These are phyloP conservation scores for Podarcis muralis DNA, from an alignment of 2,113 vertebrate genomes.

Conservation along the genomic window DNA sequence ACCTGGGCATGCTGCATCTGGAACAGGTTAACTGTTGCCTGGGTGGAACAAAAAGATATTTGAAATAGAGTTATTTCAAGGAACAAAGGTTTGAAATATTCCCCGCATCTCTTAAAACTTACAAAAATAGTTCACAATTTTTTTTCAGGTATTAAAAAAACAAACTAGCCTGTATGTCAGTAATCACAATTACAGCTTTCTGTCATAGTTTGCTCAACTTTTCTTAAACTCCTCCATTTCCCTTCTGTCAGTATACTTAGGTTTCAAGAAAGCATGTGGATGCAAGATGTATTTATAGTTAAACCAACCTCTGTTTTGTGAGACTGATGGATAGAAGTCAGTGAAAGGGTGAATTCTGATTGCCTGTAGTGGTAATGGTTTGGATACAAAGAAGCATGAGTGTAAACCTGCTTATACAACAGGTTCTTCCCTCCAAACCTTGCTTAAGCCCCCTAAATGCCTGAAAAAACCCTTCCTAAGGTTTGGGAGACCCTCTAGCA, in stretches of 20 bases:
- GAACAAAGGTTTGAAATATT: background rate
- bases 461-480: too few relatives aligned
- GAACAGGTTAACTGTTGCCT: constrained; percentile 97
- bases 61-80: background rate
- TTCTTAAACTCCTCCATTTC: background rate
- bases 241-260: background rate
- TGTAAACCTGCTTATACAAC: background rate
- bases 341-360: background rate
- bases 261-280: background rate
- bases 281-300: background rate
- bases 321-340: background rate
- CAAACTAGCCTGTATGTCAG: background rate
- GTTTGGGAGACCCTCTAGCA: background rate
- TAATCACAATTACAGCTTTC: background rate
- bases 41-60: constrained; percentile 32
- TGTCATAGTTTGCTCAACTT: background rate
- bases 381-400: background rate
- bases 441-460: background rate
- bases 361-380: background rate
- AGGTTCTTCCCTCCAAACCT: background rate
- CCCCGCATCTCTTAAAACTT: background rate
- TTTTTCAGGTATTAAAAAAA: background rate
- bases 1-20: constrained; percentile 94
- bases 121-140: background rate
- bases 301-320: background rate